Base-by-base conservation (phyloP, 2,797 vertebrate species). In the Gorsachius magnificus region DNA sequence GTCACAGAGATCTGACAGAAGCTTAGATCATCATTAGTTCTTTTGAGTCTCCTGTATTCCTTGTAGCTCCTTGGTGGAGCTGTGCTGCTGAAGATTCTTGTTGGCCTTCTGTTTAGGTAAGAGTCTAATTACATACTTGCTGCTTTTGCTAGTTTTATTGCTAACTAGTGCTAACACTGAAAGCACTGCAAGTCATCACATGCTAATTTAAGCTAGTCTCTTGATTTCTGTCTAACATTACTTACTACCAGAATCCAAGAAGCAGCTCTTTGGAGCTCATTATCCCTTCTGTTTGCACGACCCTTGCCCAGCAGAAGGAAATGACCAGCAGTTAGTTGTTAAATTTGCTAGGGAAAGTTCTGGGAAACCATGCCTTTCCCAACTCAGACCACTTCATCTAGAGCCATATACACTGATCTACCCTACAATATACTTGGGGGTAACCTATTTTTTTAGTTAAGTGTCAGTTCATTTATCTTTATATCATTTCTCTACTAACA, bases 391-490 rank as follows among this genome's bases (percentile, higher is more conserved):
- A 70, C 35, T 81, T 77, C 56, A 54, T 26, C 63, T 87, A 13
- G 10, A 91, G 45, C 70, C 60, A 50, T 35, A 64, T 38, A 48
- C 75, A 66, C 38, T 35, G 50, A 79, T 79, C 70, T 83, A 80
- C 36, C 51, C 71, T 80, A 33, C 64, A 81, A 20, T 24, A 68
- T 50, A 71, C 53, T 91, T 69, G 11, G 46, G 36, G 87, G 61
- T 72, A 90, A 54, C 72, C 76, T 75, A 45, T 78, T 89, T 41
- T 38, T 6, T 43, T 90, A 69, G 48, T 87, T 83, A 78, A 81
- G 72, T 83, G 80, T 93, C 93, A 95, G 93, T 78, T 93, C 61
- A 65, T 88, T 83, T 93, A 91, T 94, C 95, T 92, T 87, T 54
- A 11, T 51, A 95, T 87, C 54, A 54, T 93, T 95, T 94, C 57